Evolutionary conservation across 1,140 invertebrate species (phyloP).

Genomic region (Pogonomyrmex californicus): DNA sequence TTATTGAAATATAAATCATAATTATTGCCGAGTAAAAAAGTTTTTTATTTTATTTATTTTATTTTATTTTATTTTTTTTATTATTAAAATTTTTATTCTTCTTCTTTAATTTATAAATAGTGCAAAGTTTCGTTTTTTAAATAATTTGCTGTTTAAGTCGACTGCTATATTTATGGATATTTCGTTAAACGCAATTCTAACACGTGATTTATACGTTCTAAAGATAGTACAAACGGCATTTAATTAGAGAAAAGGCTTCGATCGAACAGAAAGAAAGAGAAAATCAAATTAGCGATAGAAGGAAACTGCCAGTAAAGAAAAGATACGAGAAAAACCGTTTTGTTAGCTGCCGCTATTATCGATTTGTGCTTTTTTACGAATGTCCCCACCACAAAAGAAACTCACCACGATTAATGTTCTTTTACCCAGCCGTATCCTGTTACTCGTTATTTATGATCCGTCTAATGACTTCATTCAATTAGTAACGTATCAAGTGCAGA

Average conservation of each 20-base stretch:
- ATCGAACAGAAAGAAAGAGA: slow-evolving; percentile 60
- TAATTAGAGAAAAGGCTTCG: slow-evolving; percentile 70
- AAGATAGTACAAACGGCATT: slow-evolving; percentile 57
- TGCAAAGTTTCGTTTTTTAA: not conserved
- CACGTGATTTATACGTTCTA: slow-evolving; percentile 33
- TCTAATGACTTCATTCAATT: slow-evolving; percentile 60
- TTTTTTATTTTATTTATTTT: not conserved
- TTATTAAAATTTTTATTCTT: not conserved
- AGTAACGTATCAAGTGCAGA: slow-evolving; percentile 43
- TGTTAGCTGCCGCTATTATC: slow-evolving; percentile 54
- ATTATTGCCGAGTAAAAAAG: not conserved
- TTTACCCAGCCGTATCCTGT: slow-evolving; percentile 49
- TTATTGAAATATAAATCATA: not conserved
- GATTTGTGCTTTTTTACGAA: slow-evolving; percentile 34
- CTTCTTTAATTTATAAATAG: not conserved
- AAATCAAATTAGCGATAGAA: slow-evolving; percentile 69
- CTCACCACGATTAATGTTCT: slow-evolving; percentile 50
- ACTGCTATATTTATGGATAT: not conserved
- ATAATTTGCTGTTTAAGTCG: not conserved
- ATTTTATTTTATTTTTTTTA: not conserved
- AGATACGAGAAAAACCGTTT: slow-evolving; percentile 60
- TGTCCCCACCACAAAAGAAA: slow-evolving; percentile 3
- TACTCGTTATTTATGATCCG: slow-evolving; percentile 57
- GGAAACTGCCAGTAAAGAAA: slow-evolving; percentile 38
- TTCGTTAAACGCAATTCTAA: not conserved